Base-by-base conservation (phyloP, 2,888 invertebrate genomes). In the Cephonodes hylas region DNA sequence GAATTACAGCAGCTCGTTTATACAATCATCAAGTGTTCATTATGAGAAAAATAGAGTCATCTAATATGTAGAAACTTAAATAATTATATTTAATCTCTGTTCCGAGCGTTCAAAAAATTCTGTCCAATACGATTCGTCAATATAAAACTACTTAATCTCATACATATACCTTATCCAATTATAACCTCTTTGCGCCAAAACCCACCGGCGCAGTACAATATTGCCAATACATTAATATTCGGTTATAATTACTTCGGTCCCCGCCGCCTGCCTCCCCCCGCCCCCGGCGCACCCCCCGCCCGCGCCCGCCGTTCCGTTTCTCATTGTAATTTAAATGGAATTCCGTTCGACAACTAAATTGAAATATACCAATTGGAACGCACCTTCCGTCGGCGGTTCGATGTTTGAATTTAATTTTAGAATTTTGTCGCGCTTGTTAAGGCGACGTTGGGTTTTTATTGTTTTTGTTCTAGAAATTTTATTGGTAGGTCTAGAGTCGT, bases 301-400 rank as follows among this genome's bases (percentile, higher is more conserved):
- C 63, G 20, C 66, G 63, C 65, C 63, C 56, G 67, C 59, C 63
- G 70, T 63, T 64, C 65, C 71, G 66, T 70, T 74, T 74, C 86
- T 86, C 89, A 90, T 91, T 91, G 90, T 91, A 89, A 90, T 91
- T 90, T 90, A 90, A 90, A 90, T 91, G 81, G 89, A 89, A 89
- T 91, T 89, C 89, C 86, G 85, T 83, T 75, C 88, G 84, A 87
- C 89, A 87, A 87, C 85, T 81, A 89, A 89, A 91, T 91, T 89
- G 91, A 90, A 91, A 91, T 91, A 90, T 91, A 89, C 89, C 89
- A 89, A 89, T 90, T 81, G 80, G 77, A 80, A 77, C 78, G 84
- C 85, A 86, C 87, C 87, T 86, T 53, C 83, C 81, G 79, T 77
- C 74, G 71, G 74, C 70, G 74, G 77, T 76, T 80, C 75, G 76